Evolutionary conservation across 2,888 invertebrate genomes (phyloP).

Genomic region (Stenichneumon culpator): DNA sequence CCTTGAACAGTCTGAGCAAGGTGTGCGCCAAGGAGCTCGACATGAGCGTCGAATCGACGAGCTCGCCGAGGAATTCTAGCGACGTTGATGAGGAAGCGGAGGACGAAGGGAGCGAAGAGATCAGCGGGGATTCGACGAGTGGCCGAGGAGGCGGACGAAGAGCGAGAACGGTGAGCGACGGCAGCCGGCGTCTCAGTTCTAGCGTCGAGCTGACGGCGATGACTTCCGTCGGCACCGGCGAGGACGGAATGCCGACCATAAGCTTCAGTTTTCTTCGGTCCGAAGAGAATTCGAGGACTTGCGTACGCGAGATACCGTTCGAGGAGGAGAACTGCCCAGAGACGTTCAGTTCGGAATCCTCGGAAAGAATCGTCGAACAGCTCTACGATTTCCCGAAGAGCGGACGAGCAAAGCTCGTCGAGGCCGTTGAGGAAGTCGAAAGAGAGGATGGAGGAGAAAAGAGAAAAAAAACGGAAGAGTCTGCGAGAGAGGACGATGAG

Average conservation of each 20-base stretch:
- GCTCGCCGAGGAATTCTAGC: constrained; percentile 45
- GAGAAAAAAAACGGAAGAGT: background rate
- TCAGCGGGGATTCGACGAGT: constrained; percentile 29
- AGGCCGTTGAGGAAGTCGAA: constrained; percentile 21
- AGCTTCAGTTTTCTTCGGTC: constrained; percentile 80
- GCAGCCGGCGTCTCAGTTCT: constrained; percentile 75
- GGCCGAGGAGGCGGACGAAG: constrained; percentile 47
- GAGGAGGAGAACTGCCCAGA: constrained; percentile 27
- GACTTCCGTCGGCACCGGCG: constrained; percentile 76
- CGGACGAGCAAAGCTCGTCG: constrained; percentile 30
- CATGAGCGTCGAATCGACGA: constrained; percentile 51
- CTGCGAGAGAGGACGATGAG: constrained; percentile 4
- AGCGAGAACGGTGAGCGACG: constrained; percentile 27
- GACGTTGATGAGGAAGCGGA: constrained; percentile 42
- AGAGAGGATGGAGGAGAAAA: fast-evolving
- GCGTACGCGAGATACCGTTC: constrained; percentile 41
- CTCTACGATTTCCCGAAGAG: constrained; percentile 68
- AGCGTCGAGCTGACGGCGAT: constrained; percentile 80
- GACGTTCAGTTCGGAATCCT: constrained; percentile 25
- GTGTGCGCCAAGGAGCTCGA: constrained; percentile 63
- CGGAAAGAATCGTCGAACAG: constrained; percentile 45
- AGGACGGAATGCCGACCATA: constrained; percentile 80
- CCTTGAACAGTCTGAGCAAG: constrained; percentile 71
- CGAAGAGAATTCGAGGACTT: constrained; percentile 64
- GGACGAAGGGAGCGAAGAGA: background rate